phyloP scores from a whole-genome alignment of 2,113 vertebrate species.

The Piaya cayana region DNA sequence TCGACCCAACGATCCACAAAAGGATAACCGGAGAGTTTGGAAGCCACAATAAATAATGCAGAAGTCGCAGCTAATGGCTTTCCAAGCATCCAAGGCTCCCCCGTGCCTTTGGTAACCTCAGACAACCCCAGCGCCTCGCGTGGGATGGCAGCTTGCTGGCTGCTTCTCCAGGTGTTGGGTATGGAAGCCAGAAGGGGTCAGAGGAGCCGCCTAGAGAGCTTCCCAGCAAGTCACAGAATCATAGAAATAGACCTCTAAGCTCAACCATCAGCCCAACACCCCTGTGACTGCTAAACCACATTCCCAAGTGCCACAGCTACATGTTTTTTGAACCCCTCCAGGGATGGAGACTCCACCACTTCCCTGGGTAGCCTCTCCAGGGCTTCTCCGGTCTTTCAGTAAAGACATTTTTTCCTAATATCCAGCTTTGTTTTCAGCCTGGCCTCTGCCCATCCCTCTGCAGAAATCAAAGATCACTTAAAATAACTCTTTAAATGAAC shows the following conservation, averaged over 20 bases:
- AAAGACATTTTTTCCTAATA: no score
- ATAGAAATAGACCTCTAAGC: no score
- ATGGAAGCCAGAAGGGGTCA: background rate
- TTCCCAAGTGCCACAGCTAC: no score
- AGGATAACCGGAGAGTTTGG: background rate
- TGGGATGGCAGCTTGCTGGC: background rate
- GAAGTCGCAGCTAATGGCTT: background rate
- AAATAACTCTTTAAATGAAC: background rate
- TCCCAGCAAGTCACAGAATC: background rate
- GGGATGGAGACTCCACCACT: no score
- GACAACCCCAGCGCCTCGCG: background rate
- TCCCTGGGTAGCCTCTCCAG: no score
- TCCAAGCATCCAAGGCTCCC: background rate
- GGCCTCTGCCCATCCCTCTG: background rate
- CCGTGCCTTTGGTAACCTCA: background rate
- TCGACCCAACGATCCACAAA: background rate
- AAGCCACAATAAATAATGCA: background rate
- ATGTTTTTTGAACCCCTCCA: no score
- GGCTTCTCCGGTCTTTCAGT: no score
- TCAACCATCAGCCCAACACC: no score
- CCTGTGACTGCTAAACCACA: no score
- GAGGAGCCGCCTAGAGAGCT: background rate
- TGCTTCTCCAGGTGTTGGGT: background rate
- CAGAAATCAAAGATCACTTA: background rate
- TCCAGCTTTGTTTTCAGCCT: background rate